These are phyloP conservation scores for Darevskia nairensis DNA, from an alignment of 2,797 vertebrate genomes.

Conservation along the genomic window DNA sequence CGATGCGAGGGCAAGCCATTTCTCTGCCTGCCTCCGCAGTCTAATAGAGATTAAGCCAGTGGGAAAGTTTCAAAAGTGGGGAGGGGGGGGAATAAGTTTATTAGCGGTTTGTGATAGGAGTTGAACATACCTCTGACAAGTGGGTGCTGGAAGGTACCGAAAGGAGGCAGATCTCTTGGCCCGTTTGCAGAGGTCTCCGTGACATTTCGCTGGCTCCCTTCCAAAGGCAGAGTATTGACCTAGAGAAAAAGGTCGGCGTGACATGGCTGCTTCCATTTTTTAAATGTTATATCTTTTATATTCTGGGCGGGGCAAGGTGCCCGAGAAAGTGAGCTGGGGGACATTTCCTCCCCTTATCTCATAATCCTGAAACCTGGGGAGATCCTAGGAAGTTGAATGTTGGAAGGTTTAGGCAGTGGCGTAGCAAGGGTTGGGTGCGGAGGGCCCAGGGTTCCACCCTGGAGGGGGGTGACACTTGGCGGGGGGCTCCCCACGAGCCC, in stretches of 20 bases:
- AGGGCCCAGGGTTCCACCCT: too few species aligned
- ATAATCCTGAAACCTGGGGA: too few species aligned
- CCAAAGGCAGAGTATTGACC: not conserved
- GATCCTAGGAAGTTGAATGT: too few species aligned
- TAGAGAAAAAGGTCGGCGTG: not conserved
- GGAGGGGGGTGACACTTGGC: too few species aligned
- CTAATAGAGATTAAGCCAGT: not conserved
- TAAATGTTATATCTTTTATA: not conserved
- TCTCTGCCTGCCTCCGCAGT: slow-evolving; percentile 17
- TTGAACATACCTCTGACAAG: not conserved
- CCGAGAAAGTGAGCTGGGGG: too few species aligned
- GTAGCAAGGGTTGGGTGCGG: too few species aligned
- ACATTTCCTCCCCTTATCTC: too few species aligned
- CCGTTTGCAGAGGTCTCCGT: too few species aligned
- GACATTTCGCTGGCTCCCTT: not conserved
- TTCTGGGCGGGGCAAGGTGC: not conserved
- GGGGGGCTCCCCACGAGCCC: too few species aligned
- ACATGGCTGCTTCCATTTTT: too few species aligned
- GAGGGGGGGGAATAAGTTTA: not conserved
- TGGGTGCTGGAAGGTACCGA: not conserved
- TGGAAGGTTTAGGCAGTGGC: too few species aligned
- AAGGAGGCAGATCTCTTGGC: too few species aligned
- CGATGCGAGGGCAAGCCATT: not conserved
- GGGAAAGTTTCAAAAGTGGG: not conserved
- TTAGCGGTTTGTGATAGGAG: not conserved